Conservation (phyloP, 2,113 vertebrate species). For the Phoenicopterus ruber region DNA sequence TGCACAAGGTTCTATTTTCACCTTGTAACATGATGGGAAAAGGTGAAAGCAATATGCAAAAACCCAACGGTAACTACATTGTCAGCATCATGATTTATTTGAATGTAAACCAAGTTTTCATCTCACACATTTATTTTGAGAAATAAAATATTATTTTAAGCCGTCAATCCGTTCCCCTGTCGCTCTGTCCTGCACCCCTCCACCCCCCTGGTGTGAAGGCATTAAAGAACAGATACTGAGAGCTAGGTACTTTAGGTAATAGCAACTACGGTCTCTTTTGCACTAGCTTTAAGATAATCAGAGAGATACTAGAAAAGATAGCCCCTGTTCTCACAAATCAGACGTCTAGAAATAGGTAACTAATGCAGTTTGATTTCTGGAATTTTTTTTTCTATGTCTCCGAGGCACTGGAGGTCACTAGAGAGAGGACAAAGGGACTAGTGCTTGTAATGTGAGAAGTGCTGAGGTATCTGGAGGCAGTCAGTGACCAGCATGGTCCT, state of each 20-base stretch:
- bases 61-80: not conserved
- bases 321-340: not conserved
- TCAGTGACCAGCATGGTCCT: not conserved
- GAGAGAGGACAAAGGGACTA: not conserved
- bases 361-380: not conserved
- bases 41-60: not conserved
- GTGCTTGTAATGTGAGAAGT: not conserved
- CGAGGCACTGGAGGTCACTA: not conserved
- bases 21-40: not conserved
- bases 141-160: not conserved
- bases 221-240: not conserved
- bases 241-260: not conserved
- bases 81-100: not conserved
- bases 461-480: not conserved
- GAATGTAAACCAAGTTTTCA: not conserved
- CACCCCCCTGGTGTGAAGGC: rapidly evolving
- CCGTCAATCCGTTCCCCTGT: not conserved
- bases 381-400: not conserved
- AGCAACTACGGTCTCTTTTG: not conserved
- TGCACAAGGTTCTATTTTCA: not conserved
- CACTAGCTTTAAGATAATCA: not conserved
- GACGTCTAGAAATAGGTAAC: not conserved
- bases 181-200: not conserved
- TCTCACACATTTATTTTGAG: not conserved
- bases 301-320: not conserved